These are phyloP conservation scores for Diarsia rubi DNA, from an alignment of 2,888 invertebrate species.

Conservation along the genomic window DNA sequence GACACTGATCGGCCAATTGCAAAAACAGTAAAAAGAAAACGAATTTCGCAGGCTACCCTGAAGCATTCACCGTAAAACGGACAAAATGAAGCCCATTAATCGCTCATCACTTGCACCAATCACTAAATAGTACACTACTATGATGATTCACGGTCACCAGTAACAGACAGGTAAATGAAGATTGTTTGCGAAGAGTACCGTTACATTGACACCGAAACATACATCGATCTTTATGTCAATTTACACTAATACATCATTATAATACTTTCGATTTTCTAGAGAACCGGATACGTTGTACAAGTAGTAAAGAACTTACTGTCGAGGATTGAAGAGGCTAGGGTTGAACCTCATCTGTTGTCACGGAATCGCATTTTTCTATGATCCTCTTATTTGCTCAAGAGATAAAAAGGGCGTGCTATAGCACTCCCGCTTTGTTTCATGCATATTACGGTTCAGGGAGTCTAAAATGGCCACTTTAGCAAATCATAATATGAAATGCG, in stretches of 20 bases:
- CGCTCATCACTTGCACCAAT: slow-evolving; percentile 35
- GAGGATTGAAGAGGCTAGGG: not conserved
- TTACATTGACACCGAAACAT: slow-evolving; percentile 43
- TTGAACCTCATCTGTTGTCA: not conserved
- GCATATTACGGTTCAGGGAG: not conserved
- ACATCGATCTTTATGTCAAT: slow-evolving; percentile 20
- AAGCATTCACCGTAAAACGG: too few species aligned
- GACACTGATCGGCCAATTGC: too few species aligned
- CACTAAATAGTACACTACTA: slow-evolving; percentile 16
- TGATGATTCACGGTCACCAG: slow-evolving; percentile 38
- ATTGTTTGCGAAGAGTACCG: slow-evolving; percentile 31
- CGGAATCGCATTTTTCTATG: not conserved
- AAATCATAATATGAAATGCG: too few species aligned
- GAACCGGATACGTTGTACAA: not conserved
- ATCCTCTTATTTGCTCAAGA: not conserved
- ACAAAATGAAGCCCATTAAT: not conserved
- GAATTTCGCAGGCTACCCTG: too few species aligned
- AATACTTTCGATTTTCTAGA: slow-evolving; percentile 27
- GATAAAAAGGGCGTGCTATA: not conserved
- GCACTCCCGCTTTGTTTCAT: not conserved
- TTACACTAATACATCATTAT: slow-evolving; percentile 6
- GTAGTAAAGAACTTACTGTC: not conserved
- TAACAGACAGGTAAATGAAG: slow-evolving; percentile 25
- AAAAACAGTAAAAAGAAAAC: too few species aligned
- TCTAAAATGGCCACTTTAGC: too few species aligned